Evolutionary conservation across 2,797 vertebrate genomes (phyloP).

Genomic region (Phaenicophaeus curvirostris): DNA sequence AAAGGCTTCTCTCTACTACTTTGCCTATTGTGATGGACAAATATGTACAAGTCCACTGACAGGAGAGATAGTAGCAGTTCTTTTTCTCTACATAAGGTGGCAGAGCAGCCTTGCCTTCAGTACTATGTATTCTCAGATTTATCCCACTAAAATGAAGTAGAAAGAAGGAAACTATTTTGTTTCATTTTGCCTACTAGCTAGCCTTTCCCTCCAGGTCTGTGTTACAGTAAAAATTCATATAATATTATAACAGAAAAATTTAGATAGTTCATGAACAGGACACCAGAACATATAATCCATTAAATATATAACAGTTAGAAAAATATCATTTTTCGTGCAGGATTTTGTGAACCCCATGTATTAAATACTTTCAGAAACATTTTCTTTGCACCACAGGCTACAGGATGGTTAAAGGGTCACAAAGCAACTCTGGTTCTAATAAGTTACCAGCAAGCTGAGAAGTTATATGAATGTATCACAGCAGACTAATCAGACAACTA

Average conservation of each 20-base stretch:
- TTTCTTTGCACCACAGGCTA: background rate
- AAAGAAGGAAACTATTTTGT: background rate
- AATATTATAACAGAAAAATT: background rate
- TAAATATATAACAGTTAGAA: background rate
- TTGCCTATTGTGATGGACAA: background rate
- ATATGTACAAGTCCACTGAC: background rate
- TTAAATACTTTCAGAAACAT: background rate
- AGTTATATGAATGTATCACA: background rate
- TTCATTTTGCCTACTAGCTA: background rate
- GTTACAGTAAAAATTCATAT: background rate
- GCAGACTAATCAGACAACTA: background rate
- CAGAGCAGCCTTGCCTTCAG: background rate
- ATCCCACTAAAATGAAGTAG: background rate
- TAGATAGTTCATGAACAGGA: background rate
- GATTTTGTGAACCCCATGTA: background rate
- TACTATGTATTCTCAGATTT: background rate
- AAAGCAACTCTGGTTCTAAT: background rate
- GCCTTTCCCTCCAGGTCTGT: background rate
- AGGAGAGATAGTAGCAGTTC: background rate
- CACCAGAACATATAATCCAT: background rate
- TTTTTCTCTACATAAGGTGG: constrained; percentile 11
- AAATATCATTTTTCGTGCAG: background rate
- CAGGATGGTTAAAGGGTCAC: background rate
- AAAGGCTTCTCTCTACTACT: background rate
- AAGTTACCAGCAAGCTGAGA: background rate